Base-by-base conservation (phyloP, 2,888 invertebrate genomes). In the Dorcus parallelipipedus region DNA sequence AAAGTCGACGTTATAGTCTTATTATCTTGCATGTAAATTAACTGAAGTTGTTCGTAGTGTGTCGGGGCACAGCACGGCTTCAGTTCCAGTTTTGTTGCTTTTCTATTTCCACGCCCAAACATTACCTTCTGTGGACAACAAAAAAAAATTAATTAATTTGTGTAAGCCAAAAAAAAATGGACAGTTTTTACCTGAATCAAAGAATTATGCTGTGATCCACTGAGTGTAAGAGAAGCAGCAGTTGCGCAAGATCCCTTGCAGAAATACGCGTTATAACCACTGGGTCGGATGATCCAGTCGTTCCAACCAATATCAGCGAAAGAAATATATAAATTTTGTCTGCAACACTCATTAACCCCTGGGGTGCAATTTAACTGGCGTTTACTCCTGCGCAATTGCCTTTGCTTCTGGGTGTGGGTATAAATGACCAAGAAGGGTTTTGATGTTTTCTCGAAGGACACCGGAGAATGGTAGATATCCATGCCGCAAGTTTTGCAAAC, bases 41-140 rank as follows among this genome's bases (percentile, higher is more conserved):
- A 79, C 69, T 90, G 89, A 54, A 95, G 79, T 1, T 91, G 86
- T 61, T 90, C 89, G 77, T 92, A 89, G 60, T 88, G 88, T 50
- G 90, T 91, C 1, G 94, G 91, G 6, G 93, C 91, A 71, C 95
- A 95, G 77, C 94, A 94, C 0, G 93, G 91, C 64, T 89, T 87
- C 67, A 91, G 83, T 73, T 90, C 90, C 3, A 84, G 76, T 41
- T 82, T 76, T 64, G 62, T 72, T 26, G 68, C 20, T 42, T 56
- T 60, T 38, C 42, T 51, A 39, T 60, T 76, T 59, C 80, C 79
- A 43, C 84, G 81, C 53, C 83, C 81, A 71, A 85, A 86, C 74
- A 87, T 84, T 65, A 89, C 83, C 83, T 87, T 89, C 90, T 91
- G 83, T 38, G 82, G 61, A 66, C 69, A 68, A 66, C 69, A 68